phyloP scores from a whole-genome alignment of 1,140 invertebrate species.

The Dreissena rostriformis region DNA sequence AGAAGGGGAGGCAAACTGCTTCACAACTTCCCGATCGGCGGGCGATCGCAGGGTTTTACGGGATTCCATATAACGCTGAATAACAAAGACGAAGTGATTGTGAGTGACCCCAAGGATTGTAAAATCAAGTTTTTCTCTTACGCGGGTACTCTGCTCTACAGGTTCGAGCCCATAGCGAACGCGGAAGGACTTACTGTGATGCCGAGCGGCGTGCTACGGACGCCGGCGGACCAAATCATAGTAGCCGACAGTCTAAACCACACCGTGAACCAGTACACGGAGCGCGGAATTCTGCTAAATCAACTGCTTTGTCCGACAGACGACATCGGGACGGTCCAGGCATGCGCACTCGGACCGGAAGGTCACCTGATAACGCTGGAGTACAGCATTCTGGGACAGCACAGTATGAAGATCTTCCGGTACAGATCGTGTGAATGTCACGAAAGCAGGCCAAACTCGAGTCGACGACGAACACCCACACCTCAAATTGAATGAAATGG shows the following conservation, averaged over 20 bases:
- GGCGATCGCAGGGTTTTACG: slow-evolving; percentile 23
- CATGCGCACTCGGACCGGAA: slow-evolving; percentile 74
- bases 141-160: slow-evolving; percentile 64
- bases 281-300: slow-evolving; percentile 67
- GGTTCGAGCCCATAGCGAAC: slow-evolving; percentile 67
- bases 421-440: slow-evolving; percentile 77
- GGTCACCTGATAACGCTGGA: slow-evolving; percentile 76
- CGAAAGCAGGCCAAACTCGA: slow-evolving; percentile 66
- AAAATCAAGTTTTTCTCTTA: slow-evolving; percentile 69
- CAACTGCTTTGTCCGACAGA: slow-evolving; percentile 72
- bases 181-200: slow-evolving; percentile 65
- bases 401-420: slow-evolving; percentile 78
- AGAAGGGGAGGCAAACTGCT: slow-evolving; percentile 67
- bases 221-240: slow-evolving; percentile 66
- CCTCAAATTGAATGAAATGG: not conserved
- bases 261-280: slow-evolving; percentile 72
- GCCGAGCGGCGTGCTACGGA: slow-evolving; percentile 68
- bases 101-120: slow-evolving; percentile 68
- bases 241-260: slow-evolving; percentile 76
- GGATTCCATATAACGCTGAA: slow-evolving; percentile 71
- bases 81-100: slow-evolving; percentile 71
- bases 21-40: slow-evolving; percentile 60
- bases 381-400: slow-evolving; percentile 71
- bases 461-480: slow-evolving; percentile 69
- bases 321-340: slow-evolving; percentile 69